Evolutionary conservation across 2,888 invertebrate genomes (phyloP), one percentile per base, ranked within the genome.

Genomic region (Nemapogon koenigi): DNA sequence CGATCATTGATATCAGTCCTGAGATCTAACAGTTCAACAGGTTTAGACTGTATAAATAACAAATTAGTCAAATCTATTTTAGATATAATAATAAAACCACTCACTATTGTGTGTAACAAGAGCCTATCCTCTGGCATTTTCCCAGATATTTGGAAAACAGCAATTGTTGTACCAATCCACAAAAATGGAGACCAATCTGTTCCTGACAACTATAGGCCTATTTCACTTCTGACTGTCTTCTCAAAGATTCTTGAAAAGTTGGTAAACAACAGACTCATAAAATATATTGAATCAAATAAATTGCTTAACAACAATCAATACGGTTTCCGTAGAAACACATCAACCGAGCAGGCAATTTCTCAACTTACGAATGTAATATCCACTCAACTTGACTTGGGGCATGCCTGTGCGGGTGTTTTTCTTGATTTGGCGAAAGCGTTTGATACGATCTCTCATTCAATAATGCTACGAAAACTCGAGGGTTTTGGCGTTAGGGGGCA

Each of bases 401-500:
- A 19, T 7, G 3, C n/a, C 7, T 37, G 37, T 15, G 17, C 33
- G 6, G 40, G 37, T 3, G 28, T 37, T n/a, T 40, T 40, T 16
- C 28, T 40, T 3, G 40, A 40, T 16, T 27, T 40, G 4, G 37
- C 32, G 8, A 40, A 40, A 13, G 40, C 40, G 2, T 37, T 40
- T 11, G 40, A 43, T 14, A 45, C 43, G 2, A 41, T 42, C 1
- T 42, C 46, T 3, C 32, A 41, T 11, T 28, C 41, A 1, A 39
- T 46, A 6, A 35, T 46, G 3, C n/a, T 46, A 8, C 38, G 28
- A 10, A 45, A 41, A 19, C 22, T 46, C 1, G 42, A 45, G 16
- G 10, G 3, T 6, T 1, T 42, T 2, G 46, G 46, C 1, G 18
- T 46, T 8, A 25, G 44, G 31, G 46, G 44, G 3, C 28, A 13